Conservation (phyloP, 23 tunicate species). For the Halocynthia roretzi region DNA sequence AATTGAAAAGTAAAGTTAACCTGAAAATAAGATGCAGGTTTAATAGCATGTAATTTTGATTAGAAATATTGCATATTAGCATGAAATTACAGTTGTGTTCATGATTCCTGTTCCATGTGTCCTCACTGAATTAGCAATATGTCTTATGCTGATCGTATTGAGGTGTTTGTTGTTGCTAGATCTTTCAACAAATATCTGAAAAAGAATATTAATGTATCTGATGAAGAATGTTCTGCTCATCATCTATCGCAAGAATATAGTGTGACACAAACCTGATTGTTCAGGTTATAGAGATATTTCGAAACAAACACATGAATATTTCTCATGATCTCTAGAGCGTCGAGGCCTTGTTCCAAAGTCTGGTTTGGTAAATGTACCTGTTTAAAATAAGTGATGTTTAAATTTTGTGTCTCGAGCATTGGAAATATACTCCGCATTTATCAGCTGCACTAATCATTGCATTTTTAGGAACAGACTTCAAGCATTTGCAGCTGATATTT, state of each 20-base stretch:
- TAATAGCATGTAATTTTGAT: not conserved
- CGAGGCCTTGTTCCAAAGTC: conserved; percentile 88
- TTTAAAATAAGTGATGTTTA: not conserved
- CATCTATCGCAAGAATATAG: no score
- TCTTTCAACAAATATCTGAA: conserved; percentile 77
- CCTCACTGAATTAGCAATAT: conserved; percentile 89
- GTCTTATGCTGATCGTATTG: conserved; percentile 89
- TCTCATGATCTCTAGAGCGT: conserved; percentile 87
- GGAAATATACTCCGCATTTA: not conserved
- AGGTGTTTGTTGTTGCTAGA: conserved; percentile 94
- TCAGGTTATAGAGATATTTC: conserved; percentile 82
- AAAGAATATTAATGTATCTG: conserved; percentile 1
- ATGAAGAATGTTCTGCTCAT: not conserved
- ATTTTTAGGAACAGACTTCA: conserved; percentile 25
- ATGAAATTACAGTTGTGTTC: conserved; percentile 77
- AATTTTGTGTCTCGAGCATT: no score
- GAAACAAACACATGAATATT: conserved; percentile 90
- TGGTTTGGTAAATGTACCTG: conserved; percentile 92
- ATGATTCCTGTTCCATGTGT: conserved; percentile 95
- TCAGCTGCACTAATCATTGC: not conserved
- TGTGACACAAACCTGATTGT: conserved; percentile 54
- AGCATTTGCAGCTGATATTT: conserved; percentile 88
- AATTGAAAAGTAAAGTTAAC: conserved; percentile 89
- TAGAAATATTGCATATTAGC: not conserved
- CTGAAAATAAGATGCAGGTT: conserved; percentile 11